Evolutionary conservation across 2,888 invertebrate species (phyloP).

Genomic region (Muscina levida): DNA sequence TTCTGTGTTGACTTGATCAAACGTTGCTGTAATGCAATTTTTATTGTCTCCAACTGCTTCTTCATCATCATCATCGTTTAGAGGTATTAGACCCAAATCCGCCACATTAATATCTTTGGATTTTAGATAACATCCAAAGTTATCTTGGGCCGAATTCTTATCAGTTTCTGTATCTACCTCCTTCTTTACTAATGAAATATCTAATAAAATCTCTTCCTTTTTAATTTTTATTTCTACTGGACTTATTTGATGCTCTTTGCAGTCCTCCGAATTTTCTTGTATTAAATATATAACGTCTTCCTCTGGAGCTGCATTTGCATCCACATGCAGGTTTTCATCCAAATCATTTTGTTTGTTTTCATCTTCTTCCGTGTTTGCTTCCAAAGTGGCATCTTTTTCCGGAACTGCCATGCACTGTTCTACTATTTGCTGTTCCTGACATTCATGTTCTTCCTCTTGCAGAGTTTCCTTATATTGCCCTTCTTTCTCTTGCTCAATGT

Average conservation of each 20-base stretch:
- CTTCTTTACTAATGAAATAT: too few relatives aligned
- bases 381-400: too few relatives aligned
- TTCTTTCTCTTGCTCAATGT: neutral
- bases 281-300: conserved; percentile 40
- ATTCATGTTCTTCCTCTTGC: neutral
- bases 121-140: conserved; percentile 63
- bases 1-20: neutral
- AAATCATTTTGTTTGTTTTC: conserved; percentile 27
- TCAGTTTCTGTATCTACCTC: too few relatives aligned
- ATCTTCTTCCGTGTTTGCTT: conserved; percentile 25
- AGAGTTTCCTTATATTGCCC: neutral
- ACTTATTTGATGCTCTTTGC: neutral
- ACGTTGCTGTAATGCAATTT: neutral
- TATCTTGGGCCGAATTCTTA: conserved; percentile 3
- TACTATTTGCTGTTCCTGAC: too few relatives aligned
- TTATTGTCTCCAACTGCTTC: neutral
- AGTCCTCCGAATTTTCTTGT: conserved; percentile 18
- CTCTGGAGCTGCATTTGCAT: neutral
- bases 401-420: too few relatives aligned
- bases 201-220: too few relatives aligned
- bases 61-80: conserved; percentile 51
- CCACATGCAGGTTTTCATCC: neutral
- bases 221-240: too few relatives aligned
- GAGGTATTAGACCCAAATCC: conserved; percentile 70
- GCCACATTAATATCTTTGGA: conserved; percentile 63